Evolutionary conservation across 2,113 vertebrate genomes (phyloP).

Genomic region (Ageneiosus marmoratus): DNA sequence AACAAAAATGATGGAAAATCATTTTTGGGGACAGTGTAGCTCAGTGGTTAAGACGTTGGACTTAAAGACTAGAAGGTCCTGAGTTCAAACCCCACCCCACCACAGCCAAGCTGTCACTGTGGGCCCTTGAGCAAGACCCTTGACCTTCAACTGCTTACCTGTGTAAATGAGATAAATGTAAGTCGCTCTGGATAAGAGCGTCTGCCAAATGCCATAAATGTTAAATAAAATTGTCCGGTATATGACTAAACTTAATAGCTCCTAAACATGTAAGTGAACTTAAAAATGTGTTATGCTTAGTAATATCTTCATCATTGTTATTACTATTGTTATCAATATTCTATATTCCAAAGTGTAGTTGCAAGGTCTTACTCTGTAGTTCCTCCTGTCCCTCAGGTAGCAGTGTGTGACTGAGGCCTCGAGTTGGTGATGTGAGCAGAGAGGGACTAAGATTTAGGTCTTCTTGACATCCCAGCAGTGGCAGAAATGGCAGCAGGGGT

Average conservation of each 20-base stretch:
- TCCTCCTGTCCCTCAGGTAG: slow-evolving; percentile 60
- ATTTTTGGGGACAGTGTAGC: too few species aligned
- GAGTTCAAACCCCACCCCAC: too few species aligned
- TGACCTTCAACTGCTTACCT: too few species aligned
- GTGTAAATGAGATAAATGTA: too few species aligned
- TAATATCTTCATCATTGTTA: not conserved
- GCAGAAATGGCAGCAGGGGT: slow-evolving; percentile 23
- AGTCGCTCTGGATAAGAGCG: too few species aligned
- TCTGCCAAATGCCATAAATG: too few species aligned
- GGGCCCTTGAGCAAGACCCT: too few species aligned
- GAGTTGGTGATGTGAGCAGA: slow-evolving; percentile 68
- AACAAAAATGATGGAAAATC: not conserved
- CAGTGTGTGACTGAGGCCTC: slow-evolving; percentile 54
- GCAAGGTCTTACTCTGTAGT: slow-evolving; percentile 62
- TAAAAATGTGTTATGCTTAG: not conserved
- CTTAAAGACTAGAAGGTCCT: too few species aligned
- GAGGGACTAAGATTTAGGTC: slow-evolving; percentile 69
- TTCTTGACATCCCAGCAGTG: slow-evolving; percentile 15
- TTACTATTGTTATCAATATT: not conserved
- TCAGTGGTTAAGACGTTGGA: too few species aligned
- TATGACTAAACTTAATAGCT: not conserved
- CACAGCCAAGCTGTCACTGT: too few species aligned
- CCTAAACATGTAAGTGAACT: too few species aligned
- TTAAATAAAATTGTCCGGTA: not conserved
- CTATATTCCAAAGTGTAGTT: not conserved